These are phyloP conservation scores for Percina caprodes DNA, from an alignment of 2,113 vertebrate species.

Conservation along the genomic window DNA sequence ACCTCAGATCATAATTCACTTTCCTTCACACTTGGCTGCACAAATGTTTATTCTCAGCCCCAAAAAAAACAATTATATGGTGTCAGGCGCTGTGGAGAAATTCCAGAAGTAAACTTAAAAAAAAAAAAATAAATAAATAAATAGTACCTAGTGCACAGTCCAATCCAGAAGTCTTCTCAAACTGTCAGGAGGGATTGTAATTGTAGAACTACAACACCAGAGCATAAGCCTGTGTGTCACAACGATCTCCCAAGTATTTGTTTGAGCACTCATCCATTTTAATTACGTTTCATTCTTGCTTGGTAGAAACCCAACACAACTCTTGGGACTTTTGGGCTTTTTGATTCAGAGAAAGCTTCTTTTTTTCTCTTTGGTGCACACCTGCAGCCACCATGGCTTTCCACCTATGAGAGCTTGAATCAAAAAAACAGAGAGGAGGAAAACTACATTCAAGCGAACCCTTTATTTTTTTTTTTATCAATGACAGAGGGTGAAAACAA, in stretches of 20 bases:
- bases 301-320: conserved; percentile 21
- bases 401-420: conserved; percentile 6
- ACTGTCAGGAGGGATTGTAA: background rate
- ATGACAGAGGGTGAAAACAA: conserved; percentile 51
- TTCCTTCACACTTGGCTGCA: conserved; percentile 22
- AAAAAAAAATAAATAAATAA: background rate
- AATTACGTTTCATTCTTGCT: conserved; percentile 2
- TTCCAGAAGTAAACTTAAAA: conserved; percentile 8
- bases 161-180: background rate
- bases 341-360: background rate
- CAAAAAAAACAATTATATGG: conserved; percentile 41
- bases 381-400: conserved; percentile 21
- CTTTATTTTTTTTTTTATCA: conserved; percentile 65
- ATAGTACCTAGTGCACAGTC: background rate
- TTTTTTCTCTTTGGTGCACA: background rate
- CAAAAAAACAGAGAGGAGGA: conserved; percentile 5
- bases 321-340: background rate
- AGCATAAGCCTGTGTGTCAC: background rate
- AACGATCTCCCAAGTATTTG: background rate
- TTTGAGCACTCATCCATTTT: background rate
- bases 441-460: conserved; percentile 36
- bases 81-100: background rate
- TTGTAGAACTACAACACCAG: background rate
- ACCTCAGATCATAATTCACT: conserved; percentile 48
- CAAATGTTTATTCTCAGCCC: conserved; percentile 28